Conservation (phyloP, 2,797 vertebrate genomes). For the Siniperca scherzeri region DNA sequence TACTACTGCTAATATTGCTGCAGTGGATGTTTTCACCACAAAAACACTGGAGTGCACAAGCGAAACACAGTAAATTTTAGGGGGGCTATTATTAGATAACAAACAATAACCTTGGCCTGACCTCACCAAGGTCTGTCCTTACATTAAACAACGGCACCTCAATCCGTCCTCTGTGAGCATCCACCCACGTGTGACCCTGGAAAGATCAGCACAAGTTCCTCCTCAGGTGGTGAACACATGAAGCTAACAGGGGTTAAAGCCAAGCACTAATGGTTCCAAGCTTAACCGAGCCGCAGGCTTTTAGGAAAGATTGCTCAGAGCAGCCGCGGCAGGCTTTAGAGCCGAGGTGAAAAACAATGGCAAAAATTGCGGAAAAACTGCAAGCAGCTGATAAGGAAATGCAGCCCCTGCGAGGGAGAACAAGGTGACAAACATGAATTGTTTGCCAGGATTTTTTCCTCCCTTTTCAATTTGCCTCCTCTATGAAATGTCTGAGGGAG, state of each 20-base stretch:
- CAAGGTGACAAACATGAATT: slow-evolving; percentile 86
- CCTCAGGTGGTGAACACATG: slow-evolving; percentile 70
- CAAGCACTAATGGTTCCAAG: slow-evolving; percentile 77
- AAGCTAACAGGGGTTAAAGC: slow-evolving; percentile 80
- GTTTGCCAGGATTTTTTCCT: slow-evolving; percentile 80
- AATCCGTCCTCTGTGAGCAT: slow-evolving; percentile 58
- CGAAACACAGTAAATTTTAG: slow-evolving; percentile 42
- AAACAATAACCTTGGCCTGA: slow-evolving; percentile 60
- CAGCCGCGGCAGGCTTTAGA: slow-evolving; percentile 64
- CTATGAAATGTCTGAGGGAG: slow-evolving; percentile 80
- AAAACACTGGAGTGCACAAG: slow-evolving; percentile 30
- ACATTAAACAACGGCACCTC: slow-evolving; percentile 51
- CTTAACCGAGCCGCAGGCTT: slow-evolving; percentile 77
- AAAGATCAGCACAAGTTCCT: slow-evolving; percentile 65
- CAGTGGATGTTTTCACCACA: slow-evolving; percentile 29
- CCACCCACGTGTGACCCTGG: slow-evolving; percentile 59
- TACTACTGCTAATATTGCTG: background rate
- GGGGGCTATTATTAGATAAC: slow-evolving; percentile 35
- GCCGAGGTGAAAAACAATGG: slow-evolving; percentile 80
- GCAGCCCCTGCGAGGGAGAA: slow-evolving; percentile 75
- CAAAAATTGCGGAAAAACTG: slow-evolving; percentile 82
- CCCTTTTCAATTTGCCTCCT: slow-evolving; percentile 84
- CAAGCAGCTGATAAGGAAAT: slow-evolving; percentile 85
- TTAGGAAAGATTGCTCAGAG: slow-evolving; percentile 67
- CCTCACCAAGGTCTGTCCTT: slow-evolving; percentile 48